Conservation (phyloP, 2,888 invertebrate species). For the Busseola fusca region DNA sequence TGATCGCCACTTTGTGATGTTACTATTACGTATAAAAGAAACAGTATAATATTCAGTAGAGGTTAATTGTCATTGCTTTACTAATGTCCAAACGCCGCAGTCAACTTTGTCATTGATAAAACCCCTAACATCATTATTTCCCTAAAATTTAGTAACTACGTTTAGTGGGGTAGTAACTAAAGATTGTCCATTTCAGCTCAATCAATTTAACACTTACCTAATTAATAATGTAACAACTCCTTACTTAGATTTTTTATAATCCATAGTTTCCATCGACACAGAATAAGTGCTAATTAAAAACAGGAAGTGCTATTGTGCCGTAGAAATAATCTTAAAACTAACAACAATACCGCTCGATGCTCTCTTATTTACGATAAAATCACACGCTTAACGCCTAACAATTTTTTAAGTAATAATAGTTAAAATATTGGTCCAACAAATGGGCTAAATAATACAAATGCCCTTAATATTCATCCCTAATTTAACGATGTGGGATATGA, state of each 20-base stretch:
- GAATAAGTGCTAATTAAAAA: conserved; percentile 89
- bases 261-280: conserved; percentile 88
- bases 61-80: conserved; percentile 69
- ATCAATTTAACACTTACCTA: conserved; percentile 89
- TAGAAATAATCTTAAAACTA: conserved; percentile 87
- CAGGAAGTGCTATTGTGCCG: conserved; percentile 89
- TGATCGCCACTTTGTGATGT: conserved; percentile 78
- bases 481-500: conserved; percentile 89
- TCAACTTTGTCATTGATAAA: conserved; percentile 89
- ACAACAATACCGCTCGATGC: conserved; percentile 89
- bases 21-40: conserved; percentile 70
- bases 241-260: conserved; percentile 86
- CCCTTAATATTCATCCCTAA: conserved; percentile 89
- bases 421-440: conserved; percentile 90
- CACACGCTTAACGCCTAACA: conserved; percentile 89
- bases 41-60: conserved; percentile 69
- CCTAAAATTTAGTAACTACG: conserved; percentile 87
- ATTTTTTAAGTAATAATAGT: conserved; percentile 89
- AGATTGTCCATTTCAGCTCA: conserved; percentile 88
- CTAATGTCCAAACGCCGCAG: conserved; percentile 80
- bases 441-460: conserved; percentile 90
- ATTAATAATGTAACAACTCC: conserved; percentile 89
- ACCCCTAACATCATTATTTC: conserved; percentile 87
- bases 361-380: conserved; percentile 88
- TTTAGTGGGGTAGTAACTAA: conserved; percentile 87